These are phyloP conservation scores for Chelidonichthys spinosus DNA, from an alignment of 2,797 vertebrate genomes.

Conservation along the genomic window DNA sequence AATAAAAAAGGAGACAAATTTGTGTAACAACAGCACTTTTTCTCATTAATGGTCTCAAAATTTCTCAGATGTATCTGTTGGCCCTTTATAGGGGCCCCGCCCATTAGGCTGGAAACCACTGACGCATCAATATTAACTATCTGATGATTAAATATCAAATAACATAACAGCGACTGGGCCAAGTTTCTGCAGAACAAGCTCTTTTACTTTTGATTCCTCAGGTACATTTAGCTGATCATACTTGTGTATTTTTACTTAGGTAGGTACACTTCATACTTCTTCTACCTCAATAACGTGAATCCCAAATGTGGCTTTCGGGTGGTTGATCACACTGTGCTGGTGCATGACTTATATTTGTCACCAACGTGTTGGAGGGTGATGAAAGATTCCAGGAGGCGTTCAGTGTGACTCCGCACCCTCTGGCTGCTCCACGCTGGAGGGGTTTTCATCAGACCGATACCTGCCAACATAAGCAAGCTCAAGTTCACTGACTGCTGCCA, in stretches of 20 bases:
- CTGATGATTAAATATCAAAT: background rate
- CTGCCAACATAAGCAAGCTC: background rate
- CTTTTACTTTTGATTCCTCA: background rate
- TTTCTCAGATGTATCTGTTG: too few relatives aligned
- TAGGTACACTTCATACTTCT: background rate
- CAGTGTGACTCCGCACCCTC: background rate
- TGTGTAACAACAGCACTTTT: too few relatives aligned
- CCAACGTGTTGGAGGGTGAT: constrained; percentile 6
- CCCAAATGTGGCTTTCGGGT: background rate
- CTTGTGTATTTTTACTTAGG: background rate
- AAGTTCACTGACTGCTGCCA: background rate
- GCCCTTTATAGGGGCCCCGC: too few relatives aligned
- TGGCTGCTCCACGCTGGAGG: background rate
- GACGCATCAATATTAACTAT: background rate
- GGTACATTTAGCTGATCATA: background rate
- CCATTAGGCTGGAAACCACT: background rate
- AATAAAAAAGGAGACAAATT: background rate
- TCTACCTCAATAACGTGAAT: background rate
- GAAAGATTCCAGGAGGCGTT: background rate
- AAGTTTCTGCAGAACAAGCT: background rate
- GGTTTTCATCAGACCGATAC: background rate
- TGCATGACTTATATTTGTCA: constrained; percentile 20
- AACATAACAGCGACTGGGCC: background rate
- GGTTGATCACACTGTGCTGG: background rate
- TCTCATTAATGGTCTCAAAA: too few relatives aligned